Conservation (phyloP, 2,113 vertebrate genomes). For the Pterocles orientalis region DNA sequence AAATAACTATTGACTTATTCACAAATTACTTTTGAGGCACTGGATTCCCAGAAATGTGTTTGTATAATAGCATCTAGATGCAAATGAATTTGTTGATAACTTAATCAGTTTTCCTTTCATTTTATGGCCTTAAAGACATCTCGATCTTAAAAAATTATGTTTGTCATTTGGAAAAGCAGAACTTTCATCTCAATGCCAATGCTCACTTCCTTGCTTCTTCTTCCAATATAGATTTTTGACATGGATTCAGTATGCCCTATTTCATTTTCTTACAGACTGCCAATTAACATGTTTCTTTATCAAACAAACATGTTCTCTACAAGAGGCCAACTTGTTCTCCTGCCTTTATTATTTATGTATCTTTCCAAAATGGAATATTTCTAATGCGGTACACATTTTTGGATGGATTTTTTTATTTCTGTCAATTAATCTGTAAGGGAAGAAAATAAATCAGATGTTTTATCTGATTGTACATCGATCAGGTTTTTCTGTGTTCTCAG, state of each 20-base stretch:
- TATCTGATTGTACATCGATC: slow-evolving; percentile 5
- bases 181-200: background rate
- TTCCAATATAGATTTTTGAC: background rate
- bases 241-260: background rate
- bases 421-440: background rate
- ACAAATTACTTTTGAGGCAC: background rate
- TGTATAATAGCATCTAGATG: background rate
- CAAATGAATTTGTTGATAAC: background rate
- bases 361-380: background rate
- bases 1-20: slow-evolving; percentile 39
- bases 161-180: background rate
- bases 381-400: background rate
- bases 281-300: background rate
- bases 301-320: background rate
- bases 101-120: background rate
- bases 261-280: background rate
- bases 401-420: background rate
- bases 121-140: slow-evolving; percentile 8
- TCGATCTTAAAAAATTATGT: background rate
- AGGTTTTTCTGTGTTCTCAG: background rate
- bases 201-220: background rate
- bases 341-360: background rate
- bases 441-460: background rate
- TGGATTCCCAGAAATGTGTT: slow-evolving; percentile 5
- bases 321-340: background rate